A percentile compares a stretch with the other conserved stretches of the same genome.
These are phyloP conservation scores for Takifugu rubripes DNA, from an alignment of 2,797 vertebrate genomes.

Conservation along the genomic window DNA sequence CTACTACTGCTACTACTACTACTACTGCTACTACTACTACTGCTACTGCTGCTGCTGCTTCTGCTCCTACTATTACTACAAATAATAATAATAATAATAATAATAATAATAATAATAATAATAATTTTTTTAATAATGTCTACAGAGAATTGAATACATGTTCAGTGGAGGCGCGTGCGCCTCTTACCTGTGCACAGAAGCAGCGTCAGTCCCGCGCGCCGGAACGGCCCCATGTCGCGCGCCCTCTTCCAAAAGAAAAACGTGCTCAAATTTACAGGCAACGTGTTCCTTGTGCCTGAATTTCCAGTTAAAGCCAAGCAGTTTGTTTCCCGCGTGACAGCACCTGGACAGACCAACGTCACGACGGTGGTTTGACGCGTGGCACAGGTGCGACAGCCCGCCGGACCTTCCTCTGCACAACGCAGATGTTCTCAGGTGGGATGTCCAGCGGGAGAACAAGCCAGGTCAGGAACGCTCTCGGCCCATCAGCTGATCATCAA, in stretches of 20 bases:
- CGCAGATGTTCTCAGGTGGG: neutral
- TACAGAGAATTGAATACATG: too few species aligned
- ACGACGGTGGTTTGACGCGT: neutral
- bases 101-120: too few species aligned
- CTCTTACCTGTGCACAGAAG: slow-evolving; percentile 73
- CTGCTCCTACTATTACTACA: too few species aligned
- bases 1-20: too few species aligned
- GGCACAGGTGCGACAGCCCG: too few species aligned
- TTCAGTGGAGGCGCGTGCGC: too few species aligned
- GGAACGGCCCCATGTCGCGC: slow-evolving; percentile 52
- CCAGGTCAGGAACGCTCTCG: too few species aligned
- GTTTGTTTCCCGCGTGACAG: slow-evolving; percentile 36
- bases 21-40: too few species aligned
- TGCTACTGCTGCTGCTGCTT: slow-evolving; percentile 25
- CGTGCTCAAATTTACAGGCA: neutral
- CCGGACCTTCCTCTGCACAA: too few species aligned
- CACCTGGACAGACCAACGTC: slow-evolving; percentile 34
- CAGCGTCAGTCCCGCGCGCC: slow-evolving; percentile 10
- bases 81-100: too few species aligned
- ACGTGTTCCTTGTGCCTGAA: slow-evolving; percentile 44
- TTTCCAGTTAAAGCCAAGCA: slow-evolving; percentile 41
- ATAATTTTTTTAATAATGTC: too few species aligned
- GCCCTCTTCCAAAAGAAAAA: slow-evolving; percentile 7
- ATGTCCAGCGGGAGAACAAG: slow-evolving; percentile 3
- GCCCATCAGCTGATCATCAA: too few species aligned